phyloP scores from a whole-genome alignment of 2,797 vertebrate genomes.

The Chelon auratus region DNA sequence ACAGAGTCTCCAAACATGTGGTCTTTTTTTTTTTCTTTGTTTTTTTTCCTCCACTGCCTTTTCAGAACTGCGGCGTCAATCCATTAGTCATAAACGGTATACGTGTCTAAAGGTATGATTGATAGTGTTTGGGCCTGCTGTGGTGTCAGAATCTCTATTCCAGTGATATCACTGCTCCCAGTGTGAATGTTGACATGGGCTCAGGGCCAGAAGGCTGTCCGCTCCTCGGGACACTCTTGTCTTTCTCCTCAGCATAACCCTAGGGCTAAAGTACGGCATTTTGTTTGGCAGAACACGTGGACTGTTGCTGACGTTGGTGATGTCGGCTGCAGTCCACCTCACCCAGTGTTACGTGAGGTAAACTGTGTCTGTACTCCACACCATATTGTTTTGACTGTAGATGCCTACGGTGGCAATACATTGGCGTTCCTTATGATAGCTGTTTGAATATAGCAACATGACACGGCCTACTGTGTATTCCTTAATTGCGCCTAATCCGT shows the following conservation, averaged over 20 bases:
- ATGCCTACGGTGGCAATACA: too few relatives aligned
- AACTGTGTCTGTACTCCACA: neutral
- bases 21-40: conserved; percentile 39
- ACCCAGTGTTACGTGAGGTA: conserved; percentile 9
- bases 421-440: too few relatives aligned
- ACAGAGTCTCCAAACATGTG: conserved; percentile 20
- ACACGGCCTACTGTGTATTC: too few relatives aligned
- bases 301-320: conserved; percentile 50
- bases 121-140: conserved; percentile 64
- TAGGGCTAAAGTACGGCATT: conserved; percentile 55
- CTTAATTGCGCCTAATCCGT: neutral
- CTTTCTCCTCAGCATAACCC: conserved; percentile 57
- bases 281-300: conserved; percentile 68
- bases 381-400: neutral
- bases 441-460: too few relatives aligned
- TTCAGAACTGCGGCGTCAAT: conserved; percentile 34
- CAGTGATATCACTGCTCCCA: conserved; percentile 72
- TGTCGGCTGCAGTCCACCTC: too few relatives aligned
- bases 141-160: conserved; percentile 67
- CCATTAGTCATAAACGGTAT: conserved; percentile 52
- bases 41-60: conserved; percentile 23
- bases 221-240: conserved; percentile 61
- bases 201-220: conserved; percentile 71
- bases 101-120: conserved; percentile 68
- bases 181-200: conserved; percentile 75